phyloP scores from a whole-genome alignment of 2,113 vertebrate species.

The Conger conger region DNA sequence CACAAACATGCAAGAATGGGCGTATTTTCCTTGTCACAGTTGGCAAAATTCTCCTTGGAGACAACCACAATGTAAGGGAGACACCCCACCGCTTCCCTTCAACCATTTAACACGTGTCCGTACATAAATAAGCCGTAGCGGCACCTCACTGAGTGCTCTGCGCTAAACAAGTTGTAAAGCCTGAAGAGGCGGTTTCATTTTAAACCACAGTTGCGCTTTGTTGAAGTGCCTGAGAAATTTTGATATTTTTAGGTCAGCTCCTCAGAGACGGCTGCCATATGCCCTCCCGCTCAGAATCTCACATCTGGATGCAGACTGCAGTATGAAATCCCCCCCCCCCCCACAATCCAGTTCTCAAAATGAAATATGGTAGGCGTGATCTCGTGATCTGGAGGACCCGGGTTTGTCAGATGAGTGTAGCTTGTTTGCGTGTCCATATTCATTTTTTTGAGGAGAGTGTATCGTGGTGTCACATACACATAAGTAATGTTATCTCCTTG shows the following conservation, averaged over 20 bases:
- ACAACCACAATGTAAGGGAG: background rate
- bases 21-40: no score
- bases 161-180: background rate
- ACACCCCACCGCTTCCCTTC: background rate
- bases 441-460: background rate
- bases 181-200: background rate
- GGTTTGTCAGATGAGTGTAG: background rate
- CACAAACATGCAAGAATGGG: no score
- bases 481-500: background rate
- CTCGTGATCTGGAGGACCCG: background rate
- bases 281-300: background rate
- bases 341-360: background rate
- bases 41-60: background rate
- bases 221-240: background rate
- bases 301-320: no score
- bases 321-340: background rate
- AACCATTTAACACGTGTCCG: background rate
- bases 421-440: background rate
- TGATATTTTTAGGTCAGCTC: slow-evolving; percentile 7
- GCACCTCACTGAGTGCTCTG: background rate
- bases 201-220: background rate
- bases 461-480: background rate
- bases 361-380: background rate
- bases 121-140: background rate
- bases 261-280: background rate